Base-by-base conservation (phyloP, 2,113 vertebrate species). In the Hypocryptadius cinnamomeus region DNA sequence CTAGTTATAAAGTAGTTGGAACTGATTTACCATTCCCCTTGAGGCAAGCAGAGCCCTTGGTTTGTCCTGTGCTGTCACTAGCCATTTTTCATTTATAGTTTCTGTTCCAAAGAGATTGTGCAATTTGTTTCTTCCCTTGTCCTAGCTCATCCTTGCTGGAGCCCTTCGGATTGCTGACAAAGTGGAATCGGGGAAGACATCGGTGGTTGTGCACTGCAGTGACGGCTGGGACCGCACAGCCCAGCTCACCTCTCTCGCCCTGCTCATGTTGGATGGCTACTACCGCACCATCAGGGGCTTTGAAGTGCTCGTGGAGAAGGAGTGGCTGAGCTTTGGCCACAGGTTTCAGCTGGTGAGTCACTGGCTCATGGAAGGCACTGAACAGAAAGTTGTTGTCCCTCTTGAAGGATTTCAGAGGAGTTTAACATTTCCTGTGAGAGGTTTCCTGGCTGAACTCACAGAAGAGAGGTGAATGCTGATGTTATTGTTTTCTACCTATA, bases 251-350 rank as follows among this genome's bases (percentile, higher is more conserved):
- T 98, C 99, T 5, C 96, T 99, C 39, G 97, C 99, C 89, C 98
- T 99, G 98, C 98, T 99, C 56, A 99, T 99, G 99, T 70, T 99
- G 73, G 99, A 99, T 28, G 97, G 98, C 15, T 97, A 98, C 97
- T 99, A 99, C 89, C 98, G 99, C n/a, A 99, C 98, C 11, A 98
- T 99, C 66, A 97, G 97, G 2, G 99, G 99, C 30, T 99, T 99
- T 50, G 98, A 99, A 91, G 98, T 98, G 59, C 97, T 99, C 8
- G 97, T 99, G 60, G 99, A 99, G 97, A 99, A 99, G 85, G 99
- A 99, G 92, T 99, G 99, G 99, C 97, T 99, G 44, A 99, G 99
- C 95, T 99, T 99, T 0, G 99, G 99, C 51, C 99, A 99, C 92
- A 98, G 99, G 66, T 99, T 99, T 96, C 99, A 99, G 94, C 98